Base-by-base conservation (phyloP, 2,888 invertebrate genomes). In the Drosophila glabriapex region DNA sequence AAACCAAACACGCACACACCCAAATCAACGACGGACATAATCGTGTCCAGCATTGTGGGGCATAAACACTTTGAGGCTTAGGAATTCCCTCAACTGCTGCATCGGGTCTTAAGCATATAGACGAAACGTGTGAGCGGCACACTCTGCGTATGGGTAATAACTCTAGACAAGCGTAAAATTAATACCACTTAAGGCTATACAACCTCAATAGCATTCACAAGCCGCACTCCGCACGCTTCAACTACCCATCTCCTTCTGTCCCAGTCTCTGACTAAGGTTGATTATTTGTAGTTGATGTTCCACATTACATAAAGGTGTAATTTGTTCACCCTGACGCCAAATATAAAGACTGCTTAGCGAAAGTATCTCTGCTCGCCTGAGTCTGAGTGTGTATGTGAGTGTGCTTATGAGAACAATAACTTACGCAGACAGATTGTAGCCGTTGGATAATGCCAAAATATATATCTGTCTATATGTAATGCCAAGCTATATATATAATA, bases 101-200 rank as follows among this genome's bases (percentile, higher is more conserved):
- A 16, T 28, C 25, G 46, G 19, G 28, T 64, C 72, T 59, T 67
- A 65, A 29, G 68, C 78, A 89, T 72, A 81, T 74, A 76, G 54
- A 29, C 54, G 56, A 58, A 37, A 69, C 76, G 68, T 83, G 85
- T 54, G 68, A 66, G 43, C 9, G 52, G 68, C 62, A 52, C 16
- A 59, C 67, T 33, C 50, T 75, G 75, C 83, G 85, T 87, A 89
- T 85, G 89, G 85, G 85, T 88, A 90, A 86, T 86, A 86, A 85
- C 89, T 88, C 90, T 85, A 90, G 90, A 85, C 85, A 90, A 88
- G 85, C 85, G 89, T 88, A 90, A 86, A 86, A 90, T 88, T 90
- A 85, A 88, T 83, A 83, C 74, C 81, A 75, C 85, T 86, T 83
- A 74, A 74, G 83, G 85, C 81, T 65, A 62, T 70, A 72, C 63